Conservation (phyloP, 2,113 vertebrate genomes). For the Lepus europaeus region DNA sequence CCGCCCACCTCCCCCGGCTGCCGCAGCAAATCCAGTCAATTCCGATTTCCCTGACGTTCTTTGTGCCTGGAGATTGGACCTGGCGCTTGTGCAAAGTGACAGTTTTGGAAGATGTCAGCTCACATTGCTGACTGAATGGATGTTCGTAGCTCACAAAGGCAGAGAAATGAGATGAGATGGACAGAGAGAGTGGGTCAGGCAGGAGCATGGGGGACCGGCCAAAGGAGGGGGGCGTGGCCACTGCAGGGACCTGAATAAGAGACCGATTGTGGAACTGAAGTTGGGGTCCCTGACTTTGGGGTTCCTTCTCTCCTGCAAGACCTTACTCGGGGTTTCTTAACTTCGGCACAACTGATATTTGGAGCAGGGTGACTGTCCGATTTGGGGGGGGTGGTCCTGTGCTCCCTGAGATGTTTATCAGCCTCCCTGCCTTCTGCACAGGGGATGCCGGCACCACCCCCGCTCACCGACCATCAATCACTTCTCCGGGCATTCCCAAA, state of each 20-base stretch:
- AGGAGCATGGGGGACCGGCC: neutral
- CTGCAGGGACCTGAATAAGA: rapidly evolving
- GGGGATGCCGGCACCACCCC: neutral
- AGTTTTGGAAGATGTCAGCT: slow-evolving; percentile 60
- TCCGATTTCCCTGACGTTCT: neutral
- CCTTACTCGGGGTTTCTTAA: neutral
- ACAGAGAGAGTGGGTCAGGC: neutral
- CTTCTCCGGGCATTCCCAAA: neutral
- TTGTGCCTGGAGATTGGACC: slow-evolving; percentile 49
- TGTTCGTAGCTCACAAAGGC: slow-evolving; percentile 3
- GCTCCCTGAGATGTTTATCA: too few relatives aligned
- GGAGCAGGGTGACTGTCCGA: neutral
- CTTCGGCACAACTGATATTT: neutral
- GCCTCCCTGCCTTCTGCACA: neutral
- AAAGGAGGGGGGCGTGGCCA: neutral
- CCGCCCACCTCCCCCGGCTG: neutral
- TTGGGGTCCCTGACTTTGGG: neutral
- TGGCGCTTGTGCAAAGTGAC: slow-evolving; percentile 63
- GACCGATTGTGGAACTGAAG: neutral
- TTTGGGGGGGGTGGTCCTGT: neutral
- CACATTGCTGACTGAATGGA: slow-evolving; percentile 41
- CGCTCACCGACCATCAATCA: neutral
- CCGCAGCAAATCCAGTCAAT: neutral
- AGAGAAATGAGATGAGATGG: neutral
- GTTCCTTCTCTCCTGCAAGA: neutral